Evolutionary conservation across 2,888 invertebrate genomes (phyloP), one percentile per base, ranked within the genome.

Genomic region (Tenthredo mesomela): DNA sequence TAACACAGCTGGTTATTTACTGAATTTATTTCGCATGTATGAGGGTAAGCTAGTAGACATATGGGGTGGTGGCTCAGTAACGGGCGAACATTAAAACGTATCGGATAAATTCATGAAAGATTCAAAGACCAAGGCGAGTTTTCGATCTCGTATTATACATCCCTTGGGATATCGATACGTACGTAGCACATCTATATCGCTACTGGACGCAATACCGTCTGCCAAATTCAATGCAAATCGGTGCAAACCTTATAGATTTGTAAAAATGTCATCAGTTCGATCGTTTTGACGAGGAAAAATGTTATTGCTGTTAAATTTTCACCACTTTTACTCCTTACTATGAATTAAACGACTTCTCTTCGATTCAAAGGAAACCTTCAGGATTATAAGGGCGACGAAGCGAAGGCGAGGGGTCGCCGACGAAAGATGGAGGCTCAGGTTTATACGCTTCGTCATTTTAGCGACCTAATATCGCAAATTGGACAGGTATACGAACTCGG

Each of bases 91-190:
- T 86, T 85, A 88, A 89, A 87, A 89, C 86, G 87, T 88, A 85
- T 87, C 82, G 87, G 87, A 87, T 87, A 85, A 86, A 86, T 88
- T 89, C 89, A 89, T 85, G 86, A 86, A 86, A 86, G 86, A 86
- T 86, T 86, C 86, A 86, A 71, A 83, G 65, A 58, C 83, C 25
- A 65, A 37, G 82, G 80, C 75, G 84, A 85, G 84, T 86, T 82
- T 84, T 54, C 40, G 78, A 87, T 82, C 82, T 84, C 77, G 65
- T 21, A 43, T 54, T 73, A 65, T 40, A 29, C 75, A 33, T 84
- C 83, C 86, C 84, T 84, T 29, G 43, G 65, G 85, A 18, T 6
- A 54, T 47, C n/a, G n/a, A 7, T 54, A 54, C 12, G 54, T 54
- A 54, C n/a, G 54, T 54, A 54, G n/a, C n/a, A n/a, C n/a, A n/a